Percentiles rank a stretch among this genome's conserved stretches.
Conservation (phyloP, 2,797 vertebrate species). For the Ctenochaetus hawaiiensis region DNA sequence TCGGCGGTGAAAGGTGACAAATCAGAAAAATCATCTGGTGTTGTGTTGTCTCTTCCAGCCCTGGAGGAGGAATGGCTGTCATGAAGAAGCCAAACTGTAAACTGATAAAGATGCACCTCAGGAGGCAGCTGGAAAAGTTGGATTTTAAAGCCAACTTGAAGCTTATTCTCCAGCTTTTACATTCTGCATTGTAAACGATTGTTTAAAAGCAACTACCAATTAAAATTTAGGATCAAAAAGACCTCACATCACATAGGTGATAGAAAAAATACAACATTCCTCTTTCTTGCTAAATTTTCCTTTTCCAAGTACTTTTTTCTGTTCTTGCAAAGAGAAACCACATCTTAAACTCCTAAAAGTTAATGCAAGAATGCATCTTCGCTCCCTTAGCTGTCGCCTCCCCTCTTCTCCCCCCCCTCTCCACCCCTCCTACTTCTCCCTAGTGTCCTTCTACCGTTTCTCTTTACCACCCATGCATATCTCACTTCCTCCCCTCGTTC, state of each 20-base stretch:
- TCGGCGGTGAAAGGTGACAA: conserved; percentile 21
- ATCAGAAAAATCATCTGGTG: conserved; percentile 46
- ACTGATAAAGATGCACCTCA: conserved; percentile 26
- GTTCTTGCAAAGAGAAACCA: conserved; percentile 26
- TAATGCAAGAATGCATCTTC: conserved; percentile 7
- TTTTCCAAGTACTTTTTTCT: conserved; percentile 6
- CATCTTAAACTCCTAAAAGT: conserved; percentile 43
- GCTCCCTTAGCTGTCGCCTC: neutral
- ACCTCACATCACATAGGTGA: neutral
- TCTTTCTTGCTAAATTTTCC: neutral
- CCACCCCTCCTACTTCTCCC: conserved; percentile 3
- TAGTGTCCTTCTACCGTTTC: conserved; percentile 14
- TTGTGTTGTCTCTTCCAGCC: neutral
- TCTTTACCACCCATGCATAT: conserved; percentile 37
- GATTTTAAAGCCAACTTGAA: conserved; percentile 9
- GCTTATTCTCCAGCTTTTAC: neutral
- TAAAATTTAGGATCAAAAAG: neutral
- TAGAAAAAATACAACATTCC: neutral
- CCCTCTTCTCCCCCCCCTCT: neutral
- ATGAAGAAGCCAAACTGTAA: neutral
- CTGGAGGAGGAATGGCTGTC: neutral
- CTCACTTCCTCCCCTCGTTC: conserved; percentile 28
- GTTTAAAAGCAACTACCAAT: neutral
- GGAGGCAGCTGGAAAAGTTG: conserved; percentile 2
- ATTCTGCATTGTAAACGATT: neutral